Percentiles rank a stretch among this genome's conserved stretches.
These are phyloP conservation scores for Phyllostomus discolor DNA, from an alignment of 2,113 vertebrate genomes.

Conservation along the genomic window DNA sequence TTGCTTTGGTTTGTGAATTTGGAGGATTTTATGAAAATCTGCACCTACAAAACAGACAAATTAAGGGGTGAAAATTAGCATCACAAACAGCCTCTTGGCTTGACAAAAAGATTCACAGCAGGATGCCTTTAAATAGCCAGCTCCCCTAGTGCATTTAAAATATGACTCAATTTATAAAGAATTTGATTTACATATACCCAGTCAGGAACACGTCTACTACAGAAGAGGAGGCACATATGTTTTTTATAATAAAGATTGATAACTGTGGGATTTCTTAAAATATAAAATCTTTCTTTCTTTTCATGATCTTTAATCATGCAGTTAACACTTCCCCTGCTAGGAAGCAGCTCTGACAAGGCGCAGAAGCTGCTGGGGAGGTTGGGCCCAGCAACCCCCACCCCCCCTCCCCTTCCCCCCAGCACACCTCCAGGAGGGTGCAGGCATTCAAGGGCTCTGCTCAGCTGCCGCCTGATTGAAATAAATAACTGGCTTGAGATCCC, in stretches of 20 bases:
- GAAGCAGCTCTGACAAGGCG: neutral
- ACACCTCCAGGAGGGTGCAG: neutral
- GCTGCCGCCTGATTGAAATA: neutral
- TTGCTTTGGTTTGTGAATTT: conserved; percentile 56
- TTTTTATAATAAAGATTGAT: conserved; percentile 74
- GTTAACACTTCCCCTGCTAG: conserved; percentile 57
- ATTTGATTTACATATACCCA: conserved; percentile 70
- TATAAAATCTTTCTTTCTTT: conserved; percentile 63
- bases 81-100: conserved; percentile 66
- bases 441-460: neutral
- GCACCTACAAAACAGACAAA: conserved; percentile 69
- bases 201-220: conserved; percentile 29
- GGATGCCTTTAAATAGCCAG: conserved; percentile 71
- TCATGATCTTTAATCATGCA: conserved; percentile 54
- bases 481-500: neutral
- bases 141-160: conserved; percentile 71
- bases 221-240: conserved; percentile 60
- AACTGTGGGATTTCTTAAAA: conserved; percentile 58
- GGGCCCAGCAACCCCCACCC: fast-evolving
- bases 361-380: neutral
- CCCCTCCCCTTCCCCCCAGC: neutral
- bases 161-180: conserved; percentile 74
- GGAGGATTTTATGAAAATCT: conserved; percentile 59
- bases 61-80: conserved; percentile 73
- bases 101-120: conserved; percentile 67